Conservation (phyloP, 2,888 invertebrate species). For the Acleris holmiana region DNA sequence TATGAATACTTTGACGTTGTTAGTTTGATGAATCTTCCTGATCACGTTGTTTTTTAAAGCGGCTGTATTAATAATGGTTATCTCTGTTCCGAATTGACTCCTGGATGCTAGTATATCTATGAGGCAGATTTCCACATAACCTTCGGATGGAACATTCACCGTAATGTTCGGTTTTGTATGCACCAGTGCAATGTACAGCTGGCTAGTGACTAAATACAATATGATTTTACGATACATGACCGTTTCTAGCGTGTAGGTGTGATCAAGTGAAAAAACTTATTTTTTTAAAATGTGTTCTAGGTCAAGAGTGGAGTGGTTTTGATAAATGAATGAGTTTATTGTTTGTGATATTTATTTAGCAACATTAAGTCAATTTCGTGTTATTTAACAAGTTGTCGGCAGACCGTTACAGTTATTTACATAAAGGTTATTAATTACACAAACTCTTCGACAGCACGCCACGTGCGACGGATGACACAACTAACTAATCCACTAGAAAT, state of each 20-base stretch:
- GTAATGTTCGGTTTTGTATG: neutral
- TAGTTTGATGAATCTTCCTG: conserved; percentile 8
- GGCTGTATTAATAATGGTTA: conserved; percentile 7
- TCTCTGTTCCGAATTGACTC: conserved; percentile 9
- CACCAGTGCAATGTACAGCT: neutral
- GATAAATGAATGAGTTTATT: neutral
- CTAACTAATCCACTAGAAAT: too few relatives aligned
- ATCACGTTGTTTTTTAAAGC: neutral
- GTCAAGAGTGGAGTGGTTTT: neutral
- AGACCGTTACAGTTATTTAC: too few relatives aligned
- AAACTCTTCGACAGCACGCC: too few relatives aligned
- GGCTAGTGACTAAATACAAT: neutral
- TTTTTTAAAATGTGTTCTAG: neutral
- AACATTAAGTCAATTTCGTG: neutral
- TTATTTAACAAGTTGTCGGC: too few relatives aligned
- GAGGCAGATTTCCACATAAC: conserved; percentile 1
- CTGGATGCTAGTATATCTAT: conserved; percentile 7
- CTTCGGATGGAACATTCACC: neutral
- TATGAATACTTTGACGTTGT: conserved; percentile 6
- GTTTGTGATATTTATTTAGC: neutral
- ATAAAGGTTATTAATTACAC: too few relatives aligned
- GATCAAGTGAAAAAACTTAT: too few relatives aligned
- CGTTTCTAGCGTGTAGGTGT: too few relatives aligned
- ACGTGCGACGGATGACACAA: too few relatives aligned
- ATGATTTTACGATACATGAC: neutral